phyloP scores from a whole-genome alignment of 2,888 invertebrate genomes.

The Drosophila yooni region DNA sequence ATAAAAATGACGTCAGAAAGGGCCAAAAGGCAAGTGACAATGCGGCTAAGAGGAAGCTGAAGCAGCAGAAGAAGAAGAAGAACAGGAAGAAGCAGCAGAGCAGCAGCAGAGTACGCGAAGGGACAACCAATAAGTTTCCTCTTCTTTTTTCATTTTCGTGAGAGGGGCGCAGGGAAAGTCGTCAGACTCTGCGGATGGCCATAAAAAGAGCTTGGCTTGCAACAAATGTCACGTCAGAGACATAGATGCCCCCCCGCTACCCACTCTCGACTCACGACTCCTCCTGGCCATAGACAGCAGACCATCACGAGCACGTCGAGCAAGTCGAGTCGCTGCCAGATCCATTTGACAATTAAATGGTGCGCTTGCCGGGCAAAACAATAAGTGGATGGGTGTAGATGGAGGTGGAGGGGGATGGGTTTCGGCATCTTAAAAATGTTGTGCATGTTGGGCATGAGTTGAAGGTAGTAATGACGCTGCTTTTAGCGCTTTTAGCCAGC shows the following conservation, averaged over 20 bases:
- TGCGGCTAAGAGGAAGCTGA: not conserved
- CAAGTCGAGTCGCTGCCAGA: constrained; percentile 39
- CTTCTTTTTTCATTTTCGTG: not conserved
- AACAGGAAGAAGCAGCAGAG: not conserved
- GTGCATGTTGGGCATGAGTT: constrained; percentile 18
- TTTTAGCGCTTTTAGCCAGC: constrained; percentile 63
- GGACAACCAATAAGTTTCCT: constrained; percentile 33
- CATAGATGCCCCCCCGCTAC: constrained; percentile 1
- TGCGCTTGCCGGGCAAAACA: constrained; percentile 64
- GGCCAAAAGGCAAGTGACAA: constrained; percentile 13
- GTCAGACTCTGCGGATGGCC: constrained; percentile 33
- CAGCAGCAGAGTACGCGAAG: not conserved
- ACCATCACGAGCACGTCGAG: not conserved
- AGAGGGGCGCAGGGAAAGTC: not conserved
- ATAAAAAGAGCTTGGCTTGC: constrained; percentile 67
- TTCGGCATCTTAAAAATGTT: constrained; percentile 70
- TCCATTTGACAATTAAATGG: constrained; percentile 77
- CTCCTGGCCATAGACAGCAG: not conserved
- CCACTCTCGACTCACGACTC: not conserved
- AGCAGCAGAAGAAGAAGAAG: not conserved
- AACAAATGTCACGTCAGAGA: constrained; percentile 65
- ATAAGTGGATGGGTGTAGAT: constrained; percentile 34
- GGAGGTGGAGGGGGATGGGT: not conserved
- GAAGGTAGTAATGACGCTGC: constrained; percentile 72
- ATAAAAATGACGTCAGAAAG: constrained; percentile 55